These are phyloP conservation scores for Heteractis magnifica DNA, from an alignment of 92 coral and sea anemone genomes.

Conservation along the genomic window DNA sequence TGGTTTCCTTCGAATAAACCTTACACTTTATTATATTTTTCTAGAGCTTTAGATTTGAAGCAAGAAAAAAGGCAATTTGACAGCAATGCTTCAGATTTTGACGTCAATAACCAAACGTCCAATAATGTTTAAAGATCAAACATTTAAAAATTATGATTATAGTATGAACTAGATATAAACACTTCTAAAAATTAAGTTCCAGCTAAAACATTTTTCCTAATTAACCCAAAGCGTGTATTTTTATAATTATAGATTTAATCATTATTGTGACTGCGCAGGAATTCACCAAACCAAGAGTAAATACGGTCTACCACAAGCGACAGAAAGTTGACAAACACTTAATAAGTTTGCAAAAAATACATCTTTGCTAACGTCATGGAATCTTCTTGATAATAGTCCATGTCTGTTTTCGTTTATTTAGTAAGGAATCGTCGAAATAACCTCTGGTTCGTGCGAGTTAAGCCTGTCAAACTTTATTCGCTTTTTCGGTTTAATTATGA, in stretches of 20 bases:
- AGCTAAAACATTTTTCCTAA: background rate
- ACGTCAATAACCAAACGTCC: too few relatives aligned
- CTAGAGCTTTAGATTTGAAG: too few relatives aligned
- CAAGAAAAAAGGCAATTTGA: too few relatives aligned
- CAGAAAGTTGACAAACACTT: conserved; percentile 15
- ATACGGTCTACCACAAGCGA: background rate
- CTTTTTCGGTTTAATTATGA: background rate
- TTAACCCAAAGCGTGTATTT: too few relatives aligned
- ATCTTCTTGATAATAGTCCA: background rate
- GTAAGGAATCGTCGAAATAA: conserved; percentile 3
- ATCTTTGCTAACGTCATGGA: conserved; percentile 18
- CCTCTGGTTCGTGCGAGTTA: conserved; percentile 10
- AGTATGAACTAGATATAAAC: background rate
- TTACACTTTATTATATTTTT: too few relatives aligned
- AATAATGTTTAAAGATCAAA: too few relatives aligned
- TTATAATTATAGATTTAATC: too few relatives aligned
- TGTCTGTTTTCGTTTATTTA: conserved; percentile 12
- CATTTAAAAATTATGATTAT: background rate
- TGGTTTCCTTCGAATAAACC: too few relatives aligned
- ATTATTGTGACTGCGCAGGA: conserved; percentile 2
- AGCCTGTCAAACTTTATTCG: conserved; percentile 9
- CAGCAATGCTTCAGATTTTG: background rate
- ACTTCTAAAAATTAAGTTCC: too few relatives aligned
- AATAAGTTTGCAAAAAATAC: background rate
- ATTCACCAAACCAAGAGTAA: background rate